phyloP scores from a whole-genome alignment of 2,797 vertebrate species.

The Syngnathus rostellatus region DNA sequence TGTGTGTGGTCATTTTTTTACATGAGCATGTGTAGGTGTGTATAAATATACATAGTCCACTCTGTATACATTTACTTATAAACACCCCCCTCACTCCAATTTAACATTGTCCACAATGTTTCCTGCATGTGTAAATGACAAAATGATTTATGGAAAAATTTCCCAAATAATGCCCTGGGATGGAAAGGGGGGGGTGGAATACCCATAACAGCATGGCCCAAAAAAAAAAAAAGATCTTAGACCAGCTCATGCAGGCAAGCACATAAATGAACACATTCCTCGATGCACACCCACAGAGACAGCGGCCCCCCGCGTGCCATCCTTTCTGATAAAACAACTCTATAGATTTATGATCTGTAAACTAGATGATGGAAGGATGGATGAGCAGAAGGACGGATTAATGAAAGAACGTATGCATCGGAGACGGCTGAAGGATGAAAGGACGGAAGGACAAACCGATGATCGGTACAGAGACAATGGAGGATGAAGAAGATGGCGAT shows the following conservation, averaged over 20 bases:
- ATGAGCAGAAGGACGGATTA: slow-evolving; percentile 53
- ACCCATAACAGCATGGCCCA: slow-evolving; percentile 28
- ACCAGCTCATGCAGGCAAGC: slow-evolving; percentile 23
- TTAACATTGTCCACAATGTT: slow-evolving; percentile 63
- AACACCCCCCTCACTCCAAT: slow-evolving; percentile 61
- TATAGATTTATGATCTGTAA: slow-evolving; percentile 62
- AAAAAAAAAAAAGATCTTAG: slow-evolving; percentile 33
- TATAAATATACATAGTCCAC: slow-evolving; percentile 31
- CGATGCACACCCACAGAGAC: background rate
- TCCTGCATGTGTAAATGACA: slow-evolving; percentile 68
- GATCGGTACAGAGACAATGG: slow-evolving; percentile 36
- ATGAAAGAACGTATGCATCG: slow-evolving; percentile 41
- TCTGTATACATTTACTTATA: slow-evolving; percentile 67
- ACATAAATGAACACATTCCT: slow-evolving; percentile 5
- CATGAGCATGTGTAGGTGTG: slow-evolving; percentile 34
- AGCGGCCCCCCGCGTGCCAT: background rate
- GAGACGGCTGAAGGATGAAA: slow-evolving; percentile 37
- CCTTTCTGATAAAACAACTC: slow-evolving; percentile 32
- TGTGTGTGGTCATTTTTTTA: slow-evolving; percentile 28
- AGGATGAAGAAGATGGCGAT: slow-evolving; percentile 34
- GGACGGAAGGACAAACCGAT: slow-evolving; percentile 51
- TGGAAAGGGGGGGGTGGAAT: slow-evolving; percentile 15
- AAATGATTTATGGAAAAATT: slow-evolving; percentile 76
- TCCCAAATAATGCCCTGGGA: slow-evolving; percentile 54
- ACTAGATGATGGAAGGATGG: slow-evolving; percentile 52